Conservation (phyloP, 2,888 invertebrate species). For the Mesodorylaimus sp. region DNA sequence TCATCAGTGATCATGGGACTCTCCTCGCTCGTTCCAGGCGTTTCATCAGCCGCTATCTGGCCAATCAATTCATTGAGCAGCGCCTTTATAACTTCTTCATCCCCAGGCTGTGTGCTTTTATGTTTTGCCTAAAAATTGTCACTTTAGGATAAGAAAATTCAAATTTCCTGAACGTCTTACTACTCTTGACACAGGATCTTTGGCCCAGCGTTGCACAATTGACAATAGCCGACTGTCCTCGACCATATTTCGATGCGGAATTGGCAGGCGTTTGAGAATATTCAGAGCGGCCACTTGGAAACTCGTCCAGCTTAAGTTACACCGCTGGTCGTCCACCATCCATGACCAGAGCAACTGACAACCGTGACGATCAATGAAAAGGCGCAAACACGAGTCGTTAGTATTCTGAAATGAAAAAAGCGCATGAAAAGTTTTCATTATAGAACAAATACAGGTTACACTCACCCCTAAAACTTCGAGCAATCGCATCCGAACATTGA, state of each 20-base stretch:
- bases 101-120: no score
- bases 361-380: slow-evolving; percentile 72
- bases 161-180: no score
- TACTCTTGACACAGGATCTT: no score
- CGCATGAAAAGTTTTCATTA: no score
- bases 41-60: no score
- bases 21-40: no score
- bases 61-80: no score
- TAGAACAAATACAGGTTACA: no score
- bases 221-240: slow-evolving; percentile 73
- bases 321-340: slow-evolving; percentile 40
- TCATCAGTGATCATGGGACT: no score
- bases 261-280: slow-evolving; percentile 64
- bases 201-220: slow-evolving; percentile 64
- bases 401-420: slow-evolving; percentile 27
- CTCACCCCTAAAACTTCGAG: slow-evolving; percentile 51
- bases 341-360: slow-evolving; percentile 72
- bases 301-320: neutral
- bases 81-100: no score
- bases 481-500: slow-evolving; percentile 48
- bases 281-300: slow-evolving; percentile 45
- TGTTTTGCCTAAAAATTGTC: no score
- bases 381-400: slow-evolving; percentile 32
- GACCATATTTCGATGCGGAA: slow-evolving; percentile 76
- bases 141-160: no score